Base-by-base conservation (phyloP, 1,140 invertebrate species). In the Pissodes strobi region DNA sequence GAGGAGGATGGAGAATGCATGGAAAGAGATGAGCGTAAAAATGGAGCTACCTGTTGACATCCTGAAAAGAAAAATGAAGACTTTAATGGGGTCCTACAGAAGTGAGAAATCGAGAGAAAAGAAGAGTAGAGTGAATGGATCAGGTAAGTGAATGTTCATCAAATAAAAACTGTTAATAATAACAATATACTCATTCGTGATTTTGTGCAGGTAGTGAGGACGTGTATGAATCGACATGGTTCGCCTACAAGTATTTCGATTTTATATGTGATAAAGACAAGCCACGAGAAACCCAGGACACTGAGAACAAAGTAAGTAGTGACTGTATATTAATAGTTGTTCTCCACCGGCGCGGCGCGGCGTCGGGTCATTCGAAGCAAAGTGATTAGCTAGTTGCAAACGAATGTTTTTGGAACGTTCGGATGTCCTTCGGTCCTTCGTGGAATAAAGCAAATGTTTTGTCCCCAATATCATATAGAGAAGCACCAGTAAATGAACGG, bases 1-100 rank as follows among this genome's bases (percentile, higher is more conserved):
- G 10, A 58, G 19, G 21, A 58, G 41, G 23, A 27, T 39, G 22
- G 43, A 34, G 27, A 23, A 17, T 25, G 41, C 15, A 17, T 58
- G 56, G 43, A 46, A 27, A 5, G 9, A 58, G 34, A 57, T 45
- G 19, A 43, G 10, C 15, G 39, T 8, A 22, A 41, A 18, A 19
- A 25, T 46, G 17, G 21, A 58, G n/a, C 12, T 25, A 15, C 27
- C 56, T 46, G 23, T n/a, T 46, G 8, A n/a, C 22, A 10, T 9
- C n/a, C 41, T 58, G 10, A 48, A 59, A n/a, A 19, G 13, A 9
- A 59, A 59, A 59, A 59, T 59, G 41, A 59, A 27, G 23, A 19
- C 43, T 22, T 22, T 48, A n/a, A 34, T 56, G 53, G 37, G 37
- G 18, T n/a, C 39, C 6, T 43, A 43, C 39, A 43, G 39, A 8